Percentiles rank a stretch among this genome's conserved stretches.
Conservation (phyloP, 2,797 vertebrate species). For the Eulemur rubriventer region DNA sequence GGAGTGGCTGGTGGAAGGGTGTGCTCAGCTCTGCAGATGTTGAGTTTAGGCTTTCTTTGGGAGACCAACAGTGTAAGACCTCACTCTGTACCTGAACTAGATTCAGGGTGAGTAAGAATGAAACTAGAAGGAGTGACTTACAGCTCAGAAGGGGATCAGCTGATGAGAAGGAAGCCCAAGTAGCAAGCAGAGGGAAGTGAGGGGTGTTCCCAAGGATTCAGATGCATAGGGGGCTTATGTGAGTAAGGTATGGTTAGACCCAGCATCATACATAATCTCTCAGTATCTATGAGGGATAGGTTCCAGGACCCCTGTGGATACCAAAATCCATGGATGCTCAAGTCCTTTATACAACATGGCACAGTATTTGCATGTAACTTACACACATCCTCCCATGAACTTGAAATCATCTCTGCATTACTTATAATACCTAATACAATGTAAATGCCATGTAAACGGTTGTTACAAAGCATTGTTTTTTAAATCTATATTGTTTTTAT, state of each 20-base stretch:
- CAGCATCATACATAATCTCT: background rate
- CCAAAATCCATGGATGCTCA: background rate
- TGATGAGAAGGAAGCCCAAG: background rate
- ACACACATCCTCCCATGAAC: too few species aligned
- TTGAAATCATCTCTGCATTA: background rate
- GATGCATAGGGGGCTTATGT: too few species aligned
- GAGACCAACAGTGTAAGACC: background rate
- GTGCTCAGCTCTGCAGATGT: background rate
- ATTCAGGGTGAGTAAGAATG: background rate
- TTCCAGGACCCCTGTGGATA: background rate
- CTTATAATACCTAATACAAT: background rate
- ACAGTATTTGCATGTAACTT: background rate
- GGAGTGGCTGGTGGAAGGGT: too few species aligned
- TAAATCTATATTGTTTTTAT: background rate
- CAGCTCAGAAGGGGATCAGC: background rate
- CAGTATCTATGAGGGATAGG: too few species aligned
- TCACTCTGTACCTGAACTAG: background rate
- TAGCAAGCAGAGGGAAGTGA: background rate
- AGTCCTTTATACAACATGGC: background rate
- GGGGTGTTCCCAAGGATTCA: accelerated
- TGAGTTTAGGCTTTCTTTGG: background rate
- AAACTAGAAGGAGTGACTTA: background rate
- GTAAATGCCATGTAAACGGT: background rate
- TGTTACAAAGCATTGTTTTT: background rate
- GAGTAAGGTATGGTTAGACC: background rate